Evolutionary conservation across 2,797 vertebrate genomes (phyloP).

Genomic region (Epinephelus awoara): DNA sequence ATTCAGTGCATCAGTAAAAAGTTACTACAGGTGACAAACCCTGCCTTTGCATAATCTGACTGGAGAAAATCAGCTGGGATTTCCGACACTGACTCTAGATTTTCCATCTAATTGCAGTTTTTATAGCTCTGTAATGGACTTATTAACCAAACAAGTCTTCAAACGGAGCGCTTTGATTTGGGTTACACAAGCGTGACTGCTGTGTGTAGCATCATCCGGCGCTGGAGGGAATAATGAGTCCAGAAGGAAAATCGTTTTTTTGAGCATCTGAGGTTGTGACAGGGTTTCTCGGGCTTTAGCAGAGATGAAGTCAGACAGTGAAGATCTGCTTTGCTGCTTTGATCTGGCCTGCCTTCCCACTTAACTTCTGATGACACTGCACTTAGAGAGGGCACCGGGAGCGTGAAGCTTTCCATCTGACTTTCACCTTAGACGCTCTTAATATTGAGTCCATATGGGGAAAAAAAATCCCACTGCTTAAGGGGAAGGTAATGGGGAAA

Average conservation of each 20-base stretch:
- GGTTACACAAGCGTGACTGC: constrained; percentile 59
- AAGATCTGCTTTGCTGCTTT: constrained; percentile 74
- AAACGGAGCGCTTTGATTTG: constrained; percentile 66
- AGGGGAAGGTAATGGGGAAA: constrained; percentile 19
- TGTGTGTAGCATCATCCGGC: constrained; percentile 39
- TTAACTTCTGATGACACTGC: constrained; percentile 72
- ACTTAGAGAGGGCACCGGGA: constrained; percentile 52
- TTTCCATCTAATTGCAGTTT: constrained; percentile 67
- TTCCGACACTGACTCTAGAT: constrained; percentile 38
- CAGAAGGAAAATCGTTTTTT: constrained; percentile 57
- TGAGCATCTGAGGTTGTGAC: constrained; percentile 67
- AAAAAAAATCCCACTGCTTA: constrained; percentile 11
- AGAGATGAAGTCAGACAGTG: constrained; percentile 76
- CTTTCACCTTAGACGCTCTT: constrained; percentile 52
- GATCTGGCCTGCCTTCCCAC: constrained; percentile 66
- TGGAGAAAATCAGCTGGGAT: constrained; percentile 40
- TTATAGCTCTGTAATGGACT: constrained; percentile 58
- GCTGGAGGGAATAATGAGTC: constrained; percentile 65
- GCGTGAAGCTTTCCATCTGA: constrained; percentile 33
- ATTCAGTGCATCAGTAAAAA: background rate
- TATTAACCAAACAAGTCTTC: constrained; percentile 66
- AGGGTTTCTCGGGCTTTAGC: constrained; percentile 62
- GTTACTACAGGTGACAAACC: constrained; percentile 28
- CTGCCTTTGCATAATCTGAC: constrained; percentile 19
- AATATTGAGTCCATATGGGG: constrained; percentile 8